Base-by-base conservation (phyloP, 1,140 invertebrate species). In the Drosophila azteca region DNA sequence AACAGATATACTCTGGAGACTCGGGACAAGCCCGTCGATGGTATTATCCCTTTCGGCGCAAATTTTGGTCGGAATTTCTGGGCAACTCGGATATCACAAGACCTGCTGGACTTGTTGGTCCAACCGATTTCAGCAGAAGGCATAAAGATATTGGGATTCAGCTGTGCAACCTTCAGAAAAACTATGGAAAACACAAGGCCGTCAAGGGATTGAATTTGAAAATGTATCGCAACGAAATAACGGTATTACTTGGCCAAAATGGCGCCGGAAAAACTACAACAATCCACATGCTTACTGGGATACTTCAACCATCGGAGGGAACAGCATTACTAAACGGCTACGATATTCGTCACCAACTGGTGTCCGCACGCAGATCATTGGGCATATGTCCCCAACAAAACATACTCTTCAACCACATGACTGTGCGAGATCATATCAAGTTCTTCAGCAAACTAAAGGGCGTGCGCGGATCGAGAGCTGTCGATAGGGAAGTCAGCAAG, bases 311-410 rank as follows among this genome's bases (percentile, higher is more conserved):
- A 20, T 94, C 94, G 0, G 92, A 90, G 41, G 96, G 96, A 9
- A 95, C 94, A 6, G 95, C 95, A 2, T 69, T 93, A 2, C 92
- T 97, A 0, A 94, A 95, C 79, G 95, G 95, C 17, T 93, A 92
- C 83, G 95, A 96, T 90, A 95, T 96, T 24, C 88, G 92, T 13
- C 93, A 90, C 4, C 91, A 95, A 44, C 92, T 94, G 75, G 87
- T 82, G 5, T 81, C 82, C 67, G 95, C 96, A 0, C 93, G 96
- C 9, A 90, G 93, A n/a, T 95, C 95, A 54, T 91, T 98, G 1
- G 97, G 97, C 1, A 92, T 98, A 7, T 99, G 98, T 92, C 98
- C 98, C 2, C 98, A 99, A 91, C 96, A 98, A 87, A 97, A 99
- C 92, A 95, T 99, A 65, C 93, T 99, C 2, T 98, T 99, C 91